Percentiles rank a stretch among this genome's conserved stretches.
These are phyloP conservation scores for Emydura subglobosa DNA, from an alignment of 2,113 vertebrate species.

Conservation along the genomic window DNA sequence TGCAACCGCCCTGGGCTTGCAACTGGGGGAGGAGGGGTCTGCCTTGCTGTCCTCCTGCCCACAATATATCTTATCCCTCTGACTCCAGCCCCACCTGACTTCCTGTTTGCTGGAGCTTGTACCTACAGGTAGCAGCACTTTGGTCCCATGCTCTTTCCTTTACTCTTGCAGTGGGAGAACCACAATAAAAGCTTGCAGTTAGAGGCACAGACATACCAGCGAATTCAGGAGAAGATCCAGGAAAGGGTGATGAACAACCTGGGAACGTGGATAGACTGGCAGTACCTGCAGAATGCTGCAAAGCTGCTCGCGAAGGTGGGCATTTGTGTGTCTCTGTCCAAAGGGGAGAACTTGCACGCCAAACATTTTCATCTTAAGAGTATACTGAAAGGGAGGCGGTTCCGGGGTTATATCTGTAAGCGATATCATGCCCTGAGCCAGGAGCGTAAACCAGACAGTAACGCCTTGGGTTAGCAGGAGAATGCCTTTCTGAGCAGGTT, in stretches of 20 bases:
- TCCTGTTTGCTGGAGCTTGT: slow-evolving; percentile 69
- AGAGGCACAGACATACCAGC: slow-evolving; percentile 98
- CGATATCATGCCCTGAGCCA: not conserved
- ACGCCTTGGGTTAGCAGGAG: not conserved
- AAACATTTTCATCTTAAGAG: not conserved
- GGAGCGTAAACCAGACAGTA: not conserved
- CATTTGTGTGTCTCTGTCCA: not conserved
- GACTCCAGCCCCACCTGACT: slow-evolving; percentile 16
- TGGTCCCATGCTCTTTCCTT: slow-evolving; percentile 17
- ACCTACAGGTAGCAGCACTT: not conserved
- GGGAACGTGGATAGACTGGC: slow-evolving; percentile 99
- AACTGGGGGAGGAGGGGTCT: not conserved
- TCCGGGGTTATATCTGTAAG: not conserved
- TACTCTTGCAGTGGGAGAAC: slow-evolving; percentile 92
- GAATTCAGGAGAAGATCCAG: slow-evolving; percentile 99
- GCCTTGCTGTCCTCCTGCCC: slow-evolving; percentile 16
- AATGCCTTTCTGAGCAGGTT: not conserved
- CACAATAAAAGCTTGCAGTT: slow-evolving; percentile 99
- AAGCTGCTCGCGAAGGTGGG: slow-evolving; percentile 96
- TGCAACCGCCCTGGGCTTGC: not conserved
- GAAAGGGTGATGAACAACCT: slow-evolving; percentile 99
- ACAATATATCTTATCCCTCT: slow-evolving; percentile 55
- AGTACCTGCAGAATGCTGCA: slow-evolving; percentile 98
- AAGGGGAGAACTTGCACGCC: not conserved
- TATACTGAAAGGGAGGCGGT: not conserved